Conservation (phyloP, 2,888 invertebrate species). For the Lasioglossum marginatum region DNA sequence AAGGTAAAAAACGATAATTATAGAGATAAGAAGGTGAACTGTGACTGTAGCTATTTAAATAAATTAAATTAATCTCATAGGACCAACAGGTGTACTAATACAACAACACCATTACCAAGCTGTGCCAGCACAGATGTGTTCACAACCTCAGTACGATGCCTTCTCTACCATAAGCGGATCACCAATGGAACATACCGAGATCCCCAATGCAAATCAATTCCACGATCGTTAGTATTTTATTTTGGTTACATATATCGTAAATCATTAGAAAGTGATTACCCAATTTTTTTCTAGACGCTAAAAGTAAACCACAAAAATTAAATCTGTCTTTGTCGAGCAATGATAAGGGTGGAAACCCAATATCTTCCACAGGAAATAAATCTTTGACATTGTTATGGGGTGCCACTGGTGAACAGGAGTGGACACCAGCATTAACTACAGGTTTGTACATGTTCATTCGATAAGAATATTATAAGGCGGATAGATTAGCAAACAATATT, state of each 20-base stretch:
- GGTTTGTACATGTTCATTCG: slow-evolving; percentile 86
- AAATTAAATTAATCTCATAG: slow-evolving; percentile 83
- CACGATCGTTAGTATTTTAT: slow-evolving; percentile 85
- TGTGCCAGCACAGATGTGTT: slow-evolving; percentile 87
- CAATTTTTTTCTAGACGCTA: slow-evolving; percentile 70
- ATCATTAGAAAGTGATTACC: not conserved
- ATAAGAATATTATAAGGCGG: slow-evolving; percentile 34
- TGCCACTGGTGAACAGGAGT: slow-evolving; percentile 98
- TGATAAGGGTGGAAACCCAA: slow-evolving; percentile 78
- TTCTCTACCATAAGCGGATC: slow-evolving; percentile 81
- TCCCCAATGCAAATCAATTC: slow-evolving; percentile 73
- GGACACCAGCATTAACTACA: slow-evolving; percentile 98
- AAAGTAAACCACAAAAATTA: slow-evolving; percentile 74
- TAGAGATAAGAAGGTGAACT: not conserved
- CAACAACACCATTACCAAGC: slow-evolving; percentile 98
- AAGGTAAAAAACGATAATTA: slow-evolving; percentile 85
- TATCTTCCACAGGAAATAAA: slow-evolving; percentile 80
- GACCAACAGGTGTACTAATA: slow-evolving; percentile 95
- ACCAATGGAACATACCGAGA: slow-evolving; percentile 74
- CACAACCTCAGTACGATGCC: slow-evolving; percentile 78
- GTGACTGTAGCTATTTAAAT: not conserved
- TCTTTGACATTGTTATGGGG: slow-evolving; percentile 94
- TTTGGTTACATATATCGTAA: not conserved
- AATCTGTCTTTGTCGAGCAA: slow-evolving; percentile 76
- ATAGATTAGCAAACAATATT: slow-evolving; percentile 50